A percentile compares a stretch with the other conserved stretches of the same genome.
phyloP scores from a whole-genome alignment of 2,888 invertebrate species.

The Synergus itoensis region DNA sequence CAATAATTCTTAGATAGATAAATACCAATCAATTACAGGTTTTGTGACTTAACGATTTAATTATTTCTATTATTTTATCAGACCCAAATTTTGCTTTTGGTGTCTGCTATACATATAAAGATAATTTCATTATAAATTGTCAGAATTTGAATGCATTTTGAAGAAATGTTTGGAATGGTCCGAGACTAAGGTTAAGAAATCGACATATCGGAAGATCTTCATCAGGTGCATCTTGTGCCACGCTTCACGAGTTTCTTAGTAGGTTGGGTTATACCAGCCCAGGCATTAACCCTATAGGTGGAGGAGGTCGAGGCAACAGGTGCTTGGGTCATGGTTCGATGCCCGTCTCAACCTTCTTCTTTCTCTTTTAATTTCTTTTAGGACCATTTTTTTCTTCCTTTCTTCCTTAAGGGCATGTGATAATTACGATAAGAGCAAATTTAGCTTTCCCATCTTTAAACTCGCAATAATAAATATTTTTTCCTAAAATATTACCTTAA shows the following conservation, averaged over 20 bases:
- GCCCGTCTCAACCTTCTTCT: slow-evolving; percentile 57
- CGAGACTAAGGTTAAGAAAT: background rate
- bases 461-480: background rate
- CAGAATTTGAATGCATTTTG: background rate
- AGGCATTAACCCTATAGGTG: slow-evolving; percentile 62
- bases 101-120: background rate
- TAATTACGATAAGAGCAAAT: no score
- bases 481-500: background rate
- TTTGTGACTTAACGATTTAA: no score
- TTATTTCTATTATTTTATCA: no score
- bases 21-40: no score
- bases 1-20: no score
- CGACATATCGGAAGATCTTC: slow-evolving; percentile 25
- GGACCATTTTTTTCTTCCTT: background rate
- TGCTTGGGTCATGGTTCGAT: slow-evolving; percentile 74
- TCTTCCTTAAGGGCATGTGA: background rate
- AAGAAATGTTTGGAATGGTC: background rate
- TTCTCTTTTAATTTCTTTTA: background rate
- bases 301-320: slow-evolving; percentile 70
- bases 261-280: slow-evolving; percentile 54
- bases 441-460: no score
- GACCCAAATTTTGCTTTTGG: background rate
- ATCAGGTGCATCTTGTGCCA: background rate
- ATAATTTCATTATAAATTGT: background rate
- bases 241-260: slow-evolving; percentile 25